A percentile compares a stretch with the other conserved stretches of the same genome.
Conservation (phyloP, 2,797 vertebrate genomes). For the Sebastes cheni region DNA sequence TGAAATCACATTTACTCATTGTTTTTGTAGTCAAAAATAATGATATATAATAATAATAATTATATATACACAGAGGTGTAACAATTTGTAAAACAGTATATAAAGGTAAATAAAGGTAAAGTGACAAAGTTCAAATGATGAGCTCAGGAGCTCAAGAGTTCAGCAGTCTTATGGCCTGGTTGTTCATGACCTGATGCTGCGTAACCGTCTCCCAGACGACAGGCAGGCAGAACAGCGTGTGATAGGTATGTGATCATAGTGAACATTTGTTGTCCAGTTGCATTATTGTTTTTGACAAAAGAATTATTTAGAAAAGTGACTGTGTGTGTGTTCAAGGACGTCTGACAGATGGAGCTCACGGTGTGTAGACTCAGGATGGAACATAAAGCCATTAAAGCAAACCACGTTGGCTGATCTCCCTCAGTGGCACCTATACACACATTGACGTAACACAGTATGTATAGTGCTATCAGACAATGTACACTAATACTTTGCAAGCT, state of each 20-base stretch:
- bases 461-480: background rate
- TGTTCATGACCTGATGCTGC: too few relatives aligned
- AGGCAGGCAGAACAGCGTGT: too few relatives aligned
- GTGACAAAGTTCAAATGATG: too few relatives aligned
- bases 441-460: background rate
- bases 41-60: too few relatives aligned
- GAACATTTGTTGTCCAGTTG: background rate
- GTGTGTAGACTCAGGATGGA: background rate
- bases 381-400: background rate
- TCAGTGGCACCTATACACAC: background rate
- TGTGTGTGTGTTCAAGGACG: conserved; percentile 6
- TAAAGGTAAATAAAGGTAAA: too few relatives aligned
- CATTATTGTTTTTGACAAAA: background rate
- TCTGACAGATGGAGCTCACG: background rate
- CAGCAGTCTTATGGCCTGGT: too few relatives aligned
- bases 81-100: too few relatives aligned
- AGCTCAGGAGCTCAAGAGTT: too few relatives aligned
- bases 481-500: background rate
- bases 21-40: too few relatives aligned
- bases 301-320: background rate
- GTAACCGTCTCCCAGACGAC: too few relatives aligned
- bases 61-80: too few relatives aligned
- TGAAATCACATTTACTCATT: too few relatives aligned
- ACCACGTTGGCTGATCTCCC: background rate
- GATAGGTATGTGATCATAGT: background rate